Base-by-base conservation (phyloP, 2,113 vertebrate species). In the Rhinogobius similis region DNA sequence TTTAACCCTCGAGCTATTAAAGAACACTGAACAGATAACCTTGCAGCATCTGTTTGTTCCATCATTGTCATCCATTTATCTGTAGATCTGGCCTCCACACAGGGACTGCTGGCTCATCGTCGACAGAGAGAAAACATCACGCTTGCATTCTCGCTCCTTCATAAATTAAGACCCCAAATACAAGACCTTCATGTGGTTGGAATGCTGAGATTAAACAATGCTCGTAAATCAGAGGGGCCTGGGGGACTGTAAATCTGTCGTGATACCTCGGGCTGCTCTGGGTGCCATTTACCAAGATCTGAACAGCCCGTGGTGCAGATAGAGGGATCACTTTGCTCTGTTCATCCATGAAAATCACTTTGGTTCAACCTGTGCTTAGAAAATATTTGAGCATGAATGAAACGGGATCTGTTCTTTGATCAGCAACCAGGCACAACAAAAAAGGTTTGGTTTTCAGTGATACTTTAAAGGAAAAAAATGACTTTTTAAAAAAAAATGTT, bases 141-240 rank as follows among this genome's bases (percentile, higher is more conserved):
- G 79, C 72, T 69, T 76, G 83, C 79, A 75, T 88, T 86, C 84
- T 82, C 78, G 70, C 67, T 72, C 79, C 79, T 72, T 78, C 68
- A 82, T 90, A 89, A 91, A 89, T 86, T 81, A 87, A 68, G 66
- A 65, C 53, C 81, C 75, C 61, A 79, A 86, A 85, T 82, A 73
- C 29, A 67, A 83, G 76, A 39, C 78, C 82, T 84, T 90, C 85
- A 91, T 89, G 89, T 90, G 91, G 89, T 75, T 87, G 74, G 80
- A 88, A 90, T 88, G 79, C 89, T 83, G 82, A 89, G 86, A 90
- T 91, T 86, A 89, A 90, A 91, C 84, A 87, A 89, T 88, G 81
- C 73, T 78, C 41, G 58, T 91, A 89, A 89, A 91, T 93, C 83
- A 87, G 72, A 52, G 76, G 67, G 83, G 84, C 32, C 88, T 82